These are phyloP conservation scores for Noturus placidus DNA, from an alignment of 2,113 vertebrate species.

Conservation along the genomic window DNA sequence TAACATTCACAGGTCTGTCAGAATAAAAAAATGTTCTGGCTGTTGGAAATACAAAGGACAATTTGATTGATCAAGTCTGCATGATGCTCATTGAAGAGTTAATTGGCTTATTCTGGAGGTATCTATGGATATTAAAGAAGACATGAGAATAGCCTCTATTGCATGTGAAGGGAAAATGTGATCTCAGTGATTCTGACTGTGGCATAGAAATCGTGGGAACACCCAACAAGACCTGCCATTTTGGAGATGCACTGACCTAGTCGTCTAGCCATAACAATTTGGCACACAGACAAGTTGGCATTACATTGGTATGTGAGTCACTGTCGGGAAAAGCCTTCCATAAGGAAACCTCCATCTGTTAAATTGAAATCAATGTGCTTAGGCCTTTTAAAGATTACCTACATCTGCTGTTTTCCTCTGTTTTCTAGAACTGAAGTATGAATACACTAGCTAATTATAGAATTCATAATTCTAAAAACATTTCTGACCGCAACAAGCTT, in stretches of 20 bases:
- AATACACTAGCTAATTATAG: slow-evolving; percentile 7
- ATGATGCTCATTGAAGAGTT: not conserved
- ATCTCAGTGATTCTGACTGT: too few species aligned
- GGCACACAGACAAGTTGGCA: not conserved
- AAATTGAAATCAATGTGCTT: slow-evolving; percentile 22
- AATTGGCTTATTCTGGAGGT: not conserved
- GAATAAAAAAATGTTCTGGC: not conserved
- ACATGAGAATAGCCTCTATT: not conserved
- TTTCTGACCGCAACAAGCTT: not conserved
- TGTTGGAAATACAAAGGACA: not conserved
- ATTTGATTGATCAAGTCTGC: not conserved
- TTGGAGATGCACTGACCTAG: too few species aligned
- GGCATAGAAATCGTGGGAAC: too few species aligned
- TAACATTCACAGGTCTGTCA: not conserved
- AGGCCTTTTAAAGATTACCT: slow-evolving; percentile 26
- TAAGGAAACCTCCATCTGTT: slow-evolving; percentile 40
- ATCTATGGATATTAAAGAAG: not conserved
- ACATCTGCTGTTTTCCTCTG: slow-evolving; percentile 32
- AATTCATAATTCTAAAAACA: not conserved
- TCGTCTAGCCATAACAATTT: too few species aligned
- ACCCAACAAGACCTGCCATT: too few species aligned
- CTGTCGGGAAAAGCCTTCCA: not conserved
- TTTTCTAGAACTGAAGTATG: slow-evolving; percentile 26
- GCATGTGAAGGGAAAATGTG: not conserved
- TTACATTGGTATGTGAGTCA: slow-evolving; percentile 19